Evolutionary conservation across 2,888 invertebrate species (phyloP), one percentile per base, ranked within the genome.

Genomic region (Notodonta dromedarius): DNA sequence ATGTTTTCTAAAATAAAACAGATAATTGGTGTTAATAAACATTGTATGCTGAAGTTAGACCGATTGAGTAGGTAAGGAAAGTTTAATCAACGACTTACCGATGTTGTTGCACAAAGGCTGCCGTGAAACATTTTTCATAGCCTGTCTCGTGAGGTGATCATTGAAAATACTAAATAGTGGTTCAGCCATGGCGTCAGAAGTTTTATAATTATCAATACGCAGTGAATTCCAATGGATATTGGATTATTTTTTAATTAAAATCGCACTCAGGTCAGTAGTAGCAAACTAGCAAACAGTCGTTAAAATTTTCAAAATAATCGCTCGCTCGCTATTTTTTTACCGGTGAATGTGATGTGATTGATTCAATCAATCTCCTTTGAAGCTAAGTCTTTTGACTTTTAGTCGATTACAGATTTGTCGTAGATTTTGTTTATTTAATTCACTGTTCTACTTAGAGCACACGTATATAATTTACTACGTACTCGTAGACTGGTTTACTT

Each of bases 91-190:
- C 11, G 42, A 2, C 73, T 84, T 88, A 90, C 91, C 90, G 58
- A 86, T 87, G 65, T 89, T 91, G 13, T 89, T 91, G 13, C 79
- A 78, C 40, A 92, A 64, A 13, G 91, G 92, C 74, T 91, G 92
- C 62, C 90, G 89, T 48, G 84, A 72, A 63, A 90, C 85, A 86
- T 88, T 89, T 80, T 83, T 91, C 52, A 82, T 73, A 14, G 79
- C 69, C 62, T 88, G 85, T 58, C 84, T 81, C 24, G 82, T 82
- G n/a, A 85, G 57, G 59, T 87, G 86, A 62, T 91, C 89, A 4
- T 90, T 88, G 58, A 93, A 92, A 65, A 92, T 91, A 75, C 88
- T 80, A 63, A 91, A 92, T 5, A 91, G 71, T 12, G 90, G 85
- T 57, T 90, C 87, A 48, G 88, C 79, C 91, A 92, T 91, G n/a